These are phyloP conservation scores for Tupaia tana DNA, from an alignment of 2,113 vertebrate genomes.

Conservation along the genomic window DNA sequence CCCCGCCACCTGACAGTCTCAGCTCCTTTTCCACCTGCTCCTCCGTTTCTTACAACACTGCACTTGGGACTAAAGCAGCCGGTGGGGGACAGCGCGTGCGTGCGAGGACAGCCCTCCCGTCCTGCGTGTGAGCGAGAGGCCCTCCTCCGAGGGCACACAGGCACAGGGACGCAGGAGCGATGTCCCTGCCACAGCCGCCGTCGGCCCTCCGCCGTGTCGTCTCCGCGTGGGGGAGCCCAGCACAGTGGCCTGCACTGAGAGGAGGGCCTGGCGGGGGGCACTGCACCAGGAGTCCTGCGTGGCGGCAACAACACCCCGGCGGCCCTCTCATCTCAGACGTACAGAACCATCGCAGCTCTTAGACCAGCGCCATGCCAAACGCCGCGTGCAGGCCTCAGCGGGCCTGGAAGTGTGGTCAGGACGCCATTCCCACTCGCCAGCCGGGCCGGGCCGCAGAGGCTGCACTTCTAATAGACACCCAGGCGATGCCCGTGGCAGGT, in stretches of 20 bases:
- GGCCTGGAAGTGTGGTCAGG: background rate
- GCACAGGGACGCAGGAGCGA: background rate
- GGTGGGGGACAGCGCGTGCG: background rate
- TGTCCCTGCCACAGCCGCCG: no score
- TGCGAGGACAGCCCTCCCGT: background rate
- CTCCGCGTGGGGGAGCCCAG: background rate
- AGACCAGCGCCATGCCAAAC: background rate
- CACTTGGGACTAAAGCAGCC: background rate
- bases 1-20: background rate
- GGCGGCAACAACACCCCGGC: rapidly evolving
- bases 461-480: background rate
- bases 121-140: background rate
- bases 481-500: rapidly evolving
- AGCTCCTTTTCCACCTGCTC: no score
- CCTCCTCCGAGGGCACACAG: no score
- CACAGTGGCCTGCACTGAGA: background rate
- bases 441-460: background rate
- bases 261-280: rapidly evolving
- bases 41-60: background rate
- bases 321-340: background rate
- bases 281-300: background rate
- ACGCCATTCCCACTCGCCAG: background rate
- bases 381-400: background rate
- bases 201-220: background rate
- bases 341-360: background rate